Evolutionary conservation across 2,888 invertebrate genomes (phyloP).

Genomic region (Mythimna loreyi): DNA sequence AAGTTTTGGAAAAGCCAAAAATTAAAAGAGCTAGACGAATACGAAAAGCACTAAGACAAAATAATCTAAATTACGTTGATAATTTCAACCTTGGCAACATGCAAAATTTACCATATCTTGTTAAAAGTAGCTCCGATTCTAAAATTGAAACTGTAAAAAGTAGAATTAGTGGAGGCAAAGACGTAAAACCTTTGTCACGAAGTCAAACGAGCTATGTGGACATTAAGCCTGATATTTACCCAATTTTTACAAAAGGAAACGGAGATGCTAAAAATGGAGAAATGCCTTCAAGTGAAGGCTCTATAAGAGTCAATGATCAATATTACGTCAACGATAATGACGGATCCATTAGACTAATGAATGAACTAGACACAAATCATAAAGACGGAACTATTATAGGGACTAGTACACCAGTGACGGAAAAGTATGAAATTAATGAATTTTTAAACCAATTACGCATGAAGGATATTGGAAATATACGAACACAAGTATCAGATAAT

Average conservation of each 20-base stretch:
- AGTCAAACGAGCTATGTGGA: neutral
- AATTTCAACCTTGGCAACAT: neutral
- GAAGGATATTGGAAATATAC: neutral
- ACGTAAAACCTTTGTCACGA: constrained; percentile 5
- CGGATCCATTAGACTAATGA: neutral
- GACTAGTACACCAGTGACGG: neutral
- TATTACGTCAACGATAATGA: neutral
- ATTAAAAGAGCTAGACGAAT: neutral
- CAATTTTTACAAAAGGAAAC: constrained; percentile 1
- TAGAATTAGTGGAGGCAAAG: constrained; percentile 2
- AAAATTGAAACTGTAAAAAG: constrained; percentile 10
- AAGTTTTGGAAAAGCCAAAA: constrained; percentile 7
- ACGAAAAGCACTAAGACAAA: neutral
- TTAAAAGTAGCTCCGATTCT: neutral
- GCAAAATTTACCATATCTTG: neutral
- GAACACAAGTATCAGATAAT: neutral
- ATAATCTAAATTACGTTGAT: neutral
- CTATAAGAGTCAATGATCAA: neutral
- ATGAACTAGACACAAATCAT: neutral
- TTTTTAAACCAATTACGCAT: neutral
- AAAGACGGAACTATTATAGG: neutral
- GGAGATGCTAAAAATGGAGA: neutral
- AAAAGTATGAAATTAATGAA: neutral
- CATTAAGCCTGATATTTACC: constrained; percentile 23
- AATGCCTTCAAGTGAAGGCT: neutral